phyloP scores from a whole-genome alignment of 2,797 vertebrate genomes.

The Megaceryle alcyon region DNA sequence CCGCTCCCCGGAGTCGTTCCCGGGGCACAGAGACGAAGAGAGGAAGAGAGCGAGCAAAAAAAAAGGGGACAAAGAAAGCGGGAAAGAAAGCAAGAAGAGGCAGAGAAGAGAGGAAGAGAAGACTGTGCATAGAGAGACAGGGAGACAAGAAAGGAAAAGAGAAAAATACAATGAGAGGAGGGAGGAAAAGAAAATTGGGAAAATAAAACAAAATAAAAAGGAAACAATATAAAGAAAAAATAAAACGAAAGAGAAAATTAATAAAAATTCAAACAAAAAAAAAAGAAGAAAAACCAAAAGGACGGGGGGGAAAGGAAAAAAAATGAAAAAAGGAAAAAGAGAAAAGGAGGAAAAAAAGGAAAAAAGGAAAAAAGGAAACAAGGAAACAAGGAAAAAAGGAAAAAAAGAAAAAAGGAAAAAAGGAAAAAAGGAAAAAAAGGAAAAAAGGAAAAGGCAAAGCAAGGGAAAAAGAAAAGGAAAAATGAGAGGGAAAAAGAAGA shows the following conservation, averaged over 20 bases:
- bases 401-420: too few species aligned
- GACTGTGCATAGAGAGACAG: too few species aligned
- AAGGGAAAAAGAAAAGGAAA: not conserved
- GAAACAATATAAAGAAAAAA: too few species aligned
- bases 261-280: too few species aligned
- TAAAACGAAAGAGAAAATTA: not conserved
- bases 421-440: too few species aligned
- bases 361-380: accelerated
- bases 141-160: not conserved
- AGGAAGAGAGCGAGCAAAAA: too few species aligned
- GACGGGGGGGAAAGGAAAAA: accelerated
- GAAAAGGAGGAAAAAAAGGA: too few species aligned
- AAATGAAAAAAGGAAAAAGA: too few species aligned
- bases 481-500: accelerated
- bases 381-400: accelerated
- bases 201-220: accelerated
- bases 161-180: not conserved
- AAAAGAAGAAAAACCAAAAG: accelerated
- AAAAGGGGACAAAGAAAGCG: not conserved
- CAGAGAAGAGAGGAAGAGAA: not conserved
- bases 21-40: too few species aligned
- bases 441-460: too few species aligned
- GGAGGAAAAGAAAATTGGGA: not conserved
- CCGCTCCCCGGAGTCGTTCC: accelerated
- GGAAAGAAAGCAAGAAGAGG: not conserved